Conservation (phyloP, 2,113 vertebrate species). For the Lycaon pictus region DNA sequence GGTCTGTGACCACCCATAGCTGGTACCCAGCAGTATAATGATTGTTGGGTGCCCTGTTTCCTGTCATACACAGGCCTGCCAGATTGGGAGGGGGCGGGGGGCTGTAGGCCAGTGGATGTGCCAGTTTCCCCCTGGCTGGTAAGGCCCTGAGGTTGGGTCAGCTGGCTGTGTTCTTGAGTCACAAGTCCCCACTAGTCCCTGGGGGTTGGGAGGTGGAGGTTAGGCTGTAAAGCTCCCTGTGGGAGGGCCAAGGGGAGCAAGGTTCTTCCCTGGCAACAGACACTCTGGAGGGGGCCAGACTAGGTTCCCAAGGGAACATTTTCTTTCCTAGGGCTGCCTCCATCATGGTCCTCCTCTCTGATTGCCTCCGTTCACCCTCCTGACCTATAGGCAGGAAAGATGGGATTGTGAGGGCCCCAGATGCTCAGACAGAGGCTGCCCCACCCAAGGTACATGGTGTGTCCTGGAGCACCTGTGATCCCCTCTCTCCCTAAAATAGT, state of each 20-base stretch:
- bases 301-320: not conserved
- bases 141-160: not conserved
- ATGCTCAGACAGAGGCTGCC: not conserved
- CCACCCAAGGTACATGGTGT: not conserved
- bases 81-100: not conserved
- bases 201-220: not conserved
- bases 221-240: not conserved
- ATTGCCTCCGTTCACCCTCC: not conserved
- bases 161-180: conserved; percentile 53
- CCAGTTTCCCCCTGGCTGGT: not conserved
- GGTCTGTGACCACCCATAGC: not conserved
- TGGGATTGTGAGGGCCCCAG: not conserved
- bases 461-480: not conserved
- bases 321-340: not conserved
- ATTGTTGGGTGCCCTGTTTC: not conserved
- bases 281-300: not conserved
- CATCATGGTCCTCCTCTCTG: not conserved
- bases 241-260: not conserved
- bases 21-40: not conserved
- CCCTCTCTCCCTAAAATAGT: not conserved
- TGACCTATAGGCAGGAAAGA: not conserved
- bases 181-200: not conserved
- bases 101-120: not conserved
- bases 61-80: not conserved
- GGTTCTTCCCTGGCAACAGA: not conserved